A percentile compares a stretch with the other conserved stretches of the same genome.
These are phyloP conservation scores for Botia almorhae DNA, from an alignment of 2,797 vertebrate species.

Conservation along the genomic window DNA sequence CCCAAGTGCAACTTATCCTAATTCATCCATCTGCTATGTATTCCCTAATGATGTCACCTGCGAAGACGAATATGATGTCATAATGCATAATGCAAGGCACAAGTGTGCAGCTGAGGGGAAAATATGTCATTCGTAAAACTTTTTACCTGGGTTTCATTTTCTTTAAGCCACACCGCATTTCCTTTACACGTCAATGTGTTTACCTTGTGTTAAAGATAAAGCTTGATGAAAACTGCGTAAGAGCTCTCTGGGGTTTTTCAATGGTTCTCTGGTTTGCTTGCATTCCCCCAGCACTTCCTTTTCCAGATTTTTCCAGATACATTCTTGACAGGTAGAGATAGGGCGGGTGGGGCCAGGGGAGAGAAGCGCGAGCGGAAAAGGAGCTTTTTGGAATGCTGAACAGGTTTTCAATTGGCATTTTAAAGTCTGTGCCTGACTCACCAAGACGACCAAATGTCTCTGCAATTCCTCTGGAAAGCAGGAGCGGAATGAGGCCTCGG, in stretches of 20 bases:
- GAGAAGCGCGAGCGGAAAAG: constrained; percentile 18
- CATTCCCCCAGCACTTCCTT: constrained; percentile 1
- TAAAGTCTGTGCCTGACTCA: constrained; percentile 30
- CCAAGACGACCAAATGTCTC: constrained; percentile 76
- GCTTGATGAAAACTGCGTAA: background rate
- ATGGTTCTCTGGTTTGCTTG: constrained; percentile 19
- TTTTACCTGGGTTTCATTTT: constrained; percentile 14
- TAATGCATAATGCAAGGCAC: background rate
- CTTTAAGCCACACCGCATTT: constrained; percentile 31
- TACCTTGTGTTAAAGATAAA: constrained; percentile 21
- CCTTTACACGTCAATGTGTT: constrained; percentile 33
- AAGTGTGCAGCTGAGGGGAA: constrained; percentile 6
- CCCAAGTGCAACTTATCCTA: constrained; percentile 49
- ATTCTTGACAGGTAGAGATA: constrained; percentile 20
- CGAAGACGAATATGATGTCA: background rate
- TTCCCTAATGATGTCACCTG: constrained; percentile 32
- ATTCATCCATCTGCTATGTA: constrained; percentile 50
- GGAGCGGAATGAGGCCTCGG: constrained; percentile 24
- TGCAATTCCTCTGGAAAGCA: constrained; percentile 73
- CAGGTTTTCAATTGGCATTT: constrained; percentile 74
- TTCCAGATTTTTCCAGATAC: constrained; percentile 19
- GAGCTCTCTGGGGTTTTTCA: constrained; percentile 11
- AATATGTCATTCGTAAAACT: constrained; percentile 1
- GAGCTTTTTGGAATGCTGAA: constrained; percentile 75
- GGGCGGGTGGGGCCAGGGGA: constrained; percentile 11